Conservation (phyloP, 2,113 vertebrate species). For the Lasiurus borealis region DNA sequence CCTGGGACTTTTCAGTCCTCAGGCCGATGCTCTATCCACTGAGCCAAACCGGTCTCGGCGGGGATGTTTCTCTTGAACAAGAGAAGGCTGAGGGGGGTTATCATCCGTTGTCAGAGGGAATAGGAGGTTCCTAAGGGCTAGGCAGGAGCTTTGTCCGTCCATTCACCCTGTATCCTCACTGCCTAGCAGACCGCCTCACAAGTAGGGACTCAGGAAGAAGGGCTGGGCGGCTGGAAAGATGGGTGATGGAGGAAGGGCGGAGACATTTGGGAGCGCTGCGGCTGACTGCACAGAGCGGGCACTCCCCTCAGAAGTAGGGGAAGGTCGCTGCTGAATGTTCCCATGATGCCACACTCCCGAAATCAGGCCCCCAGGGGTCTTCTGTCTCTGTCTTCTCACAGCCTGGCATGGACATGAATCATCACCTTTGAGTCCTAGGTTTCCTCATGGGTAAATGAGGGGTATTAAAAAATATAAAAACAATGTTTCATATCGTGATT, state of each 20-base stretch:
- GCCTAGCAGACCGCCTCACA: background rate
- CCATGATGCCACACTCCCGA: background rate
- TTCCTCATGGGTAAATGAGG: background rate
- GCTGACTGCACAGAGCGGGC: background rate
- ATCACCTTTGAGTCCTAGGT: background rate
- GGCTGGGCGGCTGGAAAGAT: background rate
- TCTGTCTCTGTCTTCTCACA: background rate
- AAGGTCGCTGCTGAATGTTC: background rate
- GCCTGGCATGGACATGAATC: background rate
- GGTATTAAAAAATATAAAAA: slow-evolving; percentile 1
- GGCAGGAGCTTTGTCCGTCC: too few relatives aligned
- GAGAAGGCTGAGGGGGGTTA: background rate
- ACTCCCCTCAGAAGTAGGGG: background rate
- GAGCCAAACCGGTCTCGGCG: too few relatives aligned
- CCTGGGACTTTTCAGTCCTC: too few relatives aligned
- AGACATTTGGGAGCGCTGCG: too few relatives aligned
- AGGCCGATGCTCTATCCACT: too few relatives aligned
- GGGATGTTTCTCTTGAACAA: too few relatives aligned
- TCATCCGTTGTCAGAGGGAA: background rate
- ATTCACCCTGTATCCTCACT: background rate
- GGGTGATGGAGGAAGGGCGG: background rate
- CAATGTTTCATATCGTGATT: background rate
- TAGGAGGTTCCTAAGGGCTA: background rate
- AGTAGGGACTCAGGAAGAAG: background rate
- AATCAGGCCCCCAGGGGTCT: rapidly evolving